phyloP scores from a whole-genome alignment of 2,888 invertebrate genomes.

The Troides oblongomaculatus region DNA sequence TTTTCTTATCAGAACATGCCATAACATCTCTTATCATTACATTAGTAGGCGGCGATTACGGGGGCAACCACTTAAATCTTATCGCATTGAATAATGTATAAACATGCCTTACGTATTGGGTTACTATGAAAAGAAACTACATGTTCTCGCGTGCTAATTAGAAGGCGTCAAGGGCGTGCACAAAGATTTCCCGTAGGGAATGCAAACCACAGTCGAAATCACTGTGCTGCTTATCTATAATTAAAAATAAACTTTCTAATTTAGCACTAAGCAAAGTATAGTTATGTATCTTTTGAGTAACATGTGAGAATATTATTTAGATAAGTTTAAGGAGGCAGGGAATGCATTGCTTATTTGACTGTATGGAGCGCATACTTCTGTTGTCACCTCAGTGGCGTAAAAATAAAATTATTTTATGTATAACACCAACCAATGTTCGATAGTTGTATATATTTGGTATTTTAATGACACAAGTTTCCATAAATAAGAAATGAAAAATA shows the following conservation, averaged over 20 bases:
- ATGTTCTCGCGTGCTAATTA: not conserved
- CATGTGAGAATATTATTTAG: too few species aligned
- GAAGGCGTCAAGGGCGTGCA: too few species aligned
- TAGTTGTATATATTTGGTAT: not conserved
- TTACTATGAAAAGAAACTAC: slow-evolving; percentile 36
- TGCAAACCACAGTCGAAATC: too few species aligned
- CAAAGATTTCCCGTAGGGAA: too few species aligned
- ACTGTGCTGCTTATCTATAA: too few species aligned
- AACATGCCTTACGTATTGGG: slow-evolving; percentile 40
- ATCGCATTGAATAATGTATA: slow-evolving; percentile 26
- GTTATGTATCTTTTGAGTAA: too few species aligned
- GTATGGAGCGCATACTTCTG: too few species aligned
- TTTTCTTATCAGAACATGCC: slow-evolving; percentile 24
- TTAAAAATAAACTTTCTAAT: too few species aligned
- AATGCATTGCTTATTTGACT: too few species aligned
- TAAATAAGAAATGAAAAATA: not conserved
- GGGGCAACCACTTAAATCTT: slow-evolving; percentile 30
- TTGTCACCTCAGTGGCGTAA: too few species aligned
- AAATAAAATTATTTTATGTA: not conserved
- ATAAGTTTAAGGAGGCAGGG: too few species aligned
- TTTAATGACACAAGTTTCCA: not conserved
- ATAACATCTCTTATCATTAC: slow-evolving; percentile 30
- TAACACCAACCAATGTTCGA: not conserved
- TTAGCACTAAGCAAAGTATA: too few species aligned
- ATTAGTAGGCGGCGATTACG: slow-evolving; percentile 25